These are phyloP conservation scores for Myotis myotis DNA, from an alignment of 2,797 vertebrate genomes.

Conservation along the genomic window DNA sequence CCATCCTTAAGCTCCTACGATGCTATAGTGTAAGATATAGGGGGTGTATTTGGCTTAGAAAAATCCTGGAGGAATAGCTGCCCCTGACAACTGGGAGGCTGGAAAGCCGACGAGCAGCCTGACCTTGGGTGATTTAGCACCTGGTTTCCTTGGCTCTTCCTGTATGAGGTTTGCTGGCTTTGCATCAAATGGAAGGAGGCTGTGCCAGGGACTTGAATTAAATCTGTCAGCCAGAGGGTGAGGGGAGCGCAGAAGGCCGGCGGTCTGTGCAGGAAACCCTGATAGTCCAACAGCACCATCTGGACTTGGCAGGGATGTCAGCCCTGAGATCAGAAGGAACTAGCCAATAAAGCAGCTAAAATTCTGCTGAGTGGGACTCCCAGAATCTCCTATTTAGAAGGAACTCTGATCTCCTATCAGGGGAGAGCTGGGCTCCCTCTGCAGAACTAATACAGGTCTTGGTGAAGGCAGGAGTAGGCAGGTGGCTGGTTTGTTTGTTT, in stretches of 20 bases:
- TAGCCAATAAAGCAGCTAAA: neutral
- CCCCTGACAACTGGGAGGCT: conserved; percentile 5
- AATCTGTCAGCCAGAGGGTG: conserved; percentile 58
- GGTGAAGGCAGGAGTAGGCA: neutral
- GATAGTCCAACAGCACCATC: conserved; percentile 37
- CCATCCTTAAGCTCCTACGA: conserved; percentile 5
- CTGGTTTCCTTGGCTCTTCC: conserved; percentile 51
- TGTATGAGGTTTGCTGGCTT: conserved; percentile 51
- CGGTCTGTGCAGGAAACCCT: neutral
- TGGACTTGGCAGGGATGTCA: conserved; percentile 42
- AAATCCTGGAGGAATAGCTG: conserved; percentile 27
- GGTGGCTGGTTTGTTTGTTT: neutral
- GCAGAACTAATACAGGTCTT: neutral
- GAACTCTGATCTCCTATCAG: neutral
- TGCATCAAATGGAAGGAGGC: conserved; percentile 46
- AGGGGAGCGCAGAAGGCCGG: neutral
- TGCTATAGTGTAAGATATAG: neutral
- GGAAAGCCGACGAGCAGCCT: neutral
- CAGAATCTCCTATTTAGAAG: neutral
- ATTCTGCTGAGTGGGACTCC: neutral
- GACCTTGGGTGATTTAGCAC: conserved; percentile 64
- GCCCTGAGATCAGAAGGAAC: neutral
- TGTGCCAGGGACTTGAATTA: conserved; percentile 61
- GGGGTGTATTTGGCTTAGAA: neutral
- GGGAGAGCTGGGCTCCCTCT: neutral